Evolutionary conservation across 1,140 invertebrate genomes (phyloP), one percentile per base, ranked within the genome.

Genomic region (Leptinotarsa undecemlineata): DNA sequence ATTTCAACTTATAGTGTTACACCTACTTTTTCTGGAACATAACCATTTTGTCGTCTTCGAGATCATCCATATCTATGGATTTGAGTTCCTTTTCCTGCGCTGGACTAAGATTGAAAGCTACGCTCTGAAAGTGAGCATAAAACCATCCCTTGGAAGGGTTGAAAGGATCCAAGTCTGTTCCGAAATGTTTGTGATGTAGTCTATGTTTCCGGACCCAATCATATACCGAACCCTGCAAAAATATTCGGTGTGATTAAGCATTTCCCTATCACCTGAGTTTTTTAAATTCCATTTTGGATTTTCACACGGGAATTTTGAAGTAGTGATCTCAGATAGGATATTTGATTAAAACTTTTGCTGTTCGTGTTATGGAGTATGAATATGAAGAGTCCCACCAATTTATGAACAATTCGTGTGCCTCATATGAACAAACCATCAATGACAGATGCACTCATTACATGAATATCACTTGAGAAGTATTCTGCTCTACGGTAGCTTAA

Each of bases 111-210:
- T 89, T 88, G 20, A 91, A 84, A n/a, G 91, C 79, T 48, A 76
- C 75, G 0, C 88, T 87, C 6, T 92, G 84, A 47, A 98, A 86
- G 78, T 98, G 96, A 13, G 95, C 89, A 82, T 94, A 95, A 67
- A 95, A 85, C 81, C 98, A 96, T 11, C 96, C 96, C 77, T 92
- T 91, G 4, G 90, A 92, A 75, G 93, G 91, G 83, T 98, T 94
- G 83, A 94, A 97, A 0, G 96, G 96, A 85, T 99, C 97, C 61
- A 92, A 91, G 73, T 97, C 91, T 0, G 96, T 96, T 26, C 93
- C 92, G 68, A 93, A 94, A 83, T 91, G 92, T 72, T 93, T 93
- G 79, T 99, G 97, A 81, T 99, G 97, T 3, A 97, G 88, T 74
- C 96, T 89, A 84, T 99, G 97, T 76, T 93, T 90, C 26, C 89